These are phyloP conservation scores for Conops quadrifasciatus DNA, from an alignment of 2,888 invertebrate species.

Conservation along the genomic window DNA sequence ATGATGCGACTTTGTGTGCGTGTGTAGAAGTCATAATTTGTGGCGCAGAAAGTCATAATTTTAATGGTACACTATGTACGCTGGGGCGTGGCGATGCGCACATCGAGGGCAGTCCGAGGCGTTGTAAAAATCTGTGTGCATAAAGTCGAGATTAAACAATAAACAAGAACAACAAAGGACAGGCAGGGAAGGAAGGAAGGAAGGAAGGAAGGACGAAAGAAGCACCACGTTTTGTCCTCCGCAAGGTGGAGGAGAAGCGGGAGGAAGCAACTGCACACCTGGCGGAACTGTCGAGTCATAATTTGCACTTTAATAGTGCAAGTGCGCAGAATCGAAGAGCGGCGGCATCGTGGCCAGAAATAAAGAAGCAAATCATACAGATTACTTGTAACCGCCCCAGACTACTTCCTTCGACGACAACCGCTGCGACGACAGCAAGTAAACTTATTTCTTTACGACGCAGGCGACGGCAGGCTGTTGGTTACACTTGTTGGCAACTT, in stretches of 20 bases:
- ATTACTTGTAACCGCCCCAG: too few species aligned
- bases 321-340: slow-evolving; percentile 34
- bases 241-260: slow-evolving; percentile 4
- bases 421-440: slow-evolving; percentile 24
- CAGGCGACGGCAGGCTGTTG: not conserved
- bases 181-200: too few species aligned
- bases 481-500: not conserved
- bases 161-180: too few species aligned
- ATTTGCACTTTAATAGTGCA: slow-evolving; percentile 61
- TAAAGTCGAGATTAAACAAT: slow-evolving; percentile 37
- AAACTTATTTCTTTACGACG: slow-evolving; percentile 25
- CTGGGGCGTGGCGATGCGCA: not conserved
- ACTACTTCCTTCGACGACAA: not conserved
- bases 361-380: slow-evolving; percentile 1
- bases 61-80: not conserved
- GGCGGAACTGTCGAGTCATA: slow-evolving; percentile 62
- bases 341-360: slow-evolving; percentile 24
- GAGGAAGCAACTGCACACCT: slow-evolving; percentile 52
- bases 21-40: not conserved
- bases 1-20: not conserved
- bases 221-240: too few species aligned
- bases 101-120: slow-evolving; percentile 11
- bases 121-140: slow-evolving; percentile 17
- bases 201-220: too few species aligned
- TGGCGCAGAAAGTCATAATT: not conserved